Conservation (phyloP, 2,888 invertebrate genomes). For the Thelaira solivaga region DNA sequence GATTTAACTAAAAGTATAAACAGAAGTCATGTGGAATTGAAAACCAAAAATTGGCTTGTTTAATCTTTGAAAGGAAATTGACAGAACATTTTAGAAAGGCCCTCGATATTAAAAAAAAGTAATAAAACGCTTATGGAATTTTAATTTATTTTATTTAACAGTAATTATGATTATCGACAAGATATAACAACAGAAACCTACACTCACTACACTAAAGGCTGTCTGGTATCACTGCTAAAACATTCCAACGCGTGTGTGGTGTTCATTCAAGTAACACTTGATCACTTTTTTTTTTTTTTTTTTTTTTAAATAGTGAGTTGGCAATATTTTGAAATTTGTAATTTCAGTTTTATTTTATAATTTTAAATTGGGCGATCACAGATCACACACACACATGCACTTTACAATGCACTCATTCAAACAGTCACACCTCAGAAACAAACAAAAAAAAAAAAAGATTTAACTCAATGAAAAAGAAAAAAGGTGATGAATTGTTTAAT, state of each 20-base stretch:
- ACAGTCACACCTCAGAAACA: too few species aligned
- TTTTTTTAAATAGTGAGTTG: conserved; percentile 34
- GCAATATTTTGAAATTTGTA: conserved; percentile 5
- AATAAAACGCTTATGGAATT: too few species aligned
- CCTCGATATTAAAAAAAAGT: too few species aligned
- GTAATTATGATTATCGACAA: too few species aligned
- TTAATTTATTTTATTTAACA: too few species aligned
- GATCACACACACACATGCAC: conserved; percentile 23
- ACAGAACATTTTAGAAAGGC: too few species aligned
- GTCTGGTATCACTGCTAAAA: neutral
- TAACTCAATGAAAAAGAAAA: neutral
- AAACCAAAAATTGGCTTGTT: too few species aligned
- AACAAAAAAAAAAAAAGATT: neutral
- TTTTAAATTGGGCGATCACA: conserved; percentile 39
- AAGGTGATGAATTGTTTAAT: conserved; percentile 32
- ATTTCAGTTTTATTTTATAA: conserved; percentile 7
- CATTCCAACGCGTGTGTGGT: conserved; percentile 60
- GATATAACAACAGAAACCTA: too few species aligned
- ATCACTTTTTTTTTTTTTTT: too few species aligned
- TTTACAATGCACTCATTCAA: conserved; percentile 9
- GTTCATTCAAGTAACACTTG: conserved; percentile 45
- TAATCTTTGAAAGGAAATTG: too few species aligned
- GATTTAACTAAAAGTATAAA: neutral
- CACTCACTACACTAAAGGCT: too few species aligned
- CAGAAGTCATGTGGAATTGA: too few species aligned